Base-by-base conservation (phyloP, 2,797 vertebrate genomes). In the Periophthalmus magnuspinnatus region DNA sequence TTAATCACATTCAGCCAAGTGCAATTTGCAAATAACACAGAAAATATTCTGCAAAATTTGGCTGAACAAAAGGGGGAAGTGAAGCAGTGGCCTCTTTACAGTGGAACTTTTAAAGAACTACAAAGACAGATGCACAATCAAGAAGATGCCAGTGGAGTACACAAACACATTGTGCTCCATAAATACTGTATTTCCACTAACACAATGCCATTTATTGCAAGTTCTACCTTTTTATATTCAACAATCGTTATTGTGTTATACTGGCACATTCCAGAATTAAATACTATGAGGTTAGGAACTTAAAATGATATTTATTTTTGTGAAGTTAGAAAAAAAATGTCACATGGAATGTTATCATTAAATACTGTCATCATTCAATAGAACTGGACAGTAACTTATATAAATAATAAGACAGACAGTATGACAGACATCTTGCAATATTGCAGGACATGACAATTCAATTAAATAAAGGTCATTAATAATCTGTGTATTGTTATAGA, bases 21-120 rank as follows among this genome's bases (percentile, higher is more conserved):
- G 84, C 82, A 87, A 92, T 92, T 92, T 93, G 89, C 89, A 92
- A 92, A 88, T 89, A 91, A 84, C 76, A 73, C 76, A 75, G 75
- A 87, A 84, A 87, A 88, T 78, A 87, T 89, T 84, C 79, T 72
- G 84, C 70, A 38, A 85, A 89, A 77, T 89, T 59, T 70, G 21
- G 47, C 33, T 57, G 64, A 81, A 86, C 81, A 89, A 89, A 81
- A 66, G 63, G 56, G 47, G 36, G 57, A 76, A 65, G 52, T 50
- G 47, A 78, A 71, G 34, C 47, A 67, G 24, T 38, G 67, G 13
- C 52, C 61, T 45, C 4, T 57, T 71, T 72, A 63, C 71, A 74
- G 48, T 55, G 63, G 66, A 76, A 61, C 45, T 55, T 68, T 64
- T 66, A 62, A 47, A 54, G 28, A 67, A 74, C 64, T 63, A 16